Evolutionary conservation across 2,113 vertebrate species (phyloP), one percentile per base, ranked within the genome.

Genomic region (Limanda limanda): DNA sequence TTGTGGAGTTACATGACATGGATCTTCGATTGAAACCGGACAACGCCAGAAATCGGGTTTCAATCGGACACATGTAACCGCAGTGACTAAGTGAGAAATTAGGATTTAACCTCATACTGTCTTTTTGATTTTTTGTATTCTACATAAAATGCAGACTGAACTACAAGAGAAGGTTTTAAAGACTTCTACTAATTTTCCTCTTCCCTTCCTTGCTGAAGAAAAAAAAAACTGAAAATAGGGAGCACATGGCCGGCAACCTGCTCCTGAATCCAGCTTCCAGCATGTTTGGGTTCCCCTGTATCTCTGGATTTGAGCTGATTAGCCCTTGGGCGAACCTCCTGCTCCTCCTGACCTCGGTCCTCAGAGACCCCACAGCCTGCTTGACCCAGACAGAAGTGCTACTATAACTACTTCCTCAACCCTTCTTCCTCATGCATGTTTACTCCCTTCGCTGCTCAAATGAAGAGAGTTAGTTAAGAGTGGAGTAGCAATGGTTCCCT

Each of bases 321-420:
- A 86, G 61, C 78, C 76, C 68, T 76, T 20, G 21, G 67, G 68
- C 24, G 2, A 81, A 71, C 71, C 69, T 45, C 76, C 70, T 71
- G 13, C 70, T 71, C 14, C 62, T 48, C 62, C 6, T 48, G 79
- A 90, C 87, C 89, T 89, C 73, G 87, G 83, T 90, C 84, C 85
- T 87, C 81, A 21, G 56, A 89, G 83, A 92, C 85, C 86, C 73
- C 54, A 47, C 51, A 51, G 35, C 72, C 71, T 77, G 42, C 58
- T 62, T 81, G 80, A 88, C 78, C 84, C 70, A n/a, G 23, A 5
- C 40, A 24, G 21, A 73, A 27, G 27, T 55, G 69, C 72, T 78
- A 21, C 78, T 51, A 58, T 63, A 62, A 56, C 56, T 24, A 58
- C 74, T 74, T 78, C 72, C 78, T 83, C 27, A 48, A 54, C 40